Evolutionary conservation across 2,113 vertebrate genomes (phyloP), one percentile per base, ranked within the genome.

Genomic region (Gavia stellata): DNA sequence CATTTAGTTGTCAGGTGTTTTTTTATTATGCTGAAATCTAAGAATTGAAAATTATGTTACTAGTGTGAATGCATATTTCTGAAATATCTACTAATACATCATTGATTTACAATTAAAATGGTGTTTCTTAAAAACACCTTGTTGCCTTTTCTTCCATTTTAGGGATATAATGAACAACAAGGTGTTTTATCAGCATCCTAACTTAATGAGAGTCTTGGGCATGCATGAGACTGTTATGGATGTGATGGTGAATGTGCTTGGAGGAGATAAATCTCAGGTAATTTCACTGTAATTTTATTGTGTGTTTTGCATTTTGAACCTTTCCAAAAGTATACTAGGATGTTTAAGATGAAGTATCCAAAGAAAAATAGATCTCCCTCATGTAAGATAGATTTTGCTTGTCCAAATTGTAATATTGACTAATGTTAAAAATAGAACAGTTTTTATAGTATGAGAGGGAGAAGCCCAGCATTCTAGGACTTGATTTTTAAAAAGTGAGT

Each of bases 101-200:
- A 3, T 38, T 92, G 44, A 81, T 33, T 73, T 70, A 82, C n/a
- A 24, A 55, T 59, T 52, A 42, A 72, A 90, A 25, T 70, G 7
- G 8, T 16, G 9, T 65, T 31, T 56, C 47, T 89, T 56, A 42
- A 84, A 88, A 83, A 24, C 7, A 40, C 17, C 40, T 79, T 50
- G 6, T 59, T 71, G 23, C 52, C 56, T 84, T 94, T 93, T 82
- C 80, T 55, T 95, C 77, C 19, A 71, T 79, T 97, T 47, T 95
- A 99, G 99, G 59, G 99, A 99, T 96, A 99, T 99, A 97, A 99
- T 99, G 99, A 99, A 99, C 98, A 99, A 99, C 97, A 99, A 99
- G 90, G 99, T 99, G 26, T 99, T 99, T 98, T 99, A 99, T 98
- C 99, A 99, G 95, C 99, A 99, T 93, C 99, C 99, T 42, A 99